These are phyloP conservation scores for Centropyge bicolor DNA, from an alignment of 2,797 vertebrate species.

Conservation along the genomic window DNA sequence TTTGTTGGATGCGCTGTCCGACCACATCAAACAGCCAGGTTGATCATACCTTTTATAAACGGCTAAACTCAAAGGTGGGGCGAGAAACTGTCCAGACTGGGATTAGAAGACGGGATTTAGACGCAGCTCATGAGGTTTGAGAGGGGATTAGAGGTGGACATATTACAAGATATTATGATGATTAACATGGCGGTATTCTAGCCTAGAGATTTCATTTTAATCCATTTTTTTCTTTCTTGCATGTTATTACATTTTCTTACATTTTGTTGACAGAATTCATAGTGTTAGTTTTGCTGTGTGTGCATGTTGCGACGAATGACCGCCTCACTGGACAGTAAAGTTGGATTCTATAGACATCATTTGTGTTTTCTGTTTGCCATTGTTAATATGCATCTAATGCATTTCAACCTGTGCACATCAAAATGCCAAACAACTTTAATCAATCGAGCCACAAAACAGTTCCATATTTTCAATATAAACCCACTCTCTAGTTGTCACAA, in stretches of 20 bases:
- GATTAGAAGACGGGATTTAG: slow-evolving; percentile 31
- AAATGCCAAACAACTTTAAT: not conserved
- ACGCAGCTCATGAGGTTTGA: slow-evolving; percentile 26
- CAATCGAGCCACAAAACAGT: not conserved
- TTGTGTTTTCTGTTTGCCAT: too few species aligned
- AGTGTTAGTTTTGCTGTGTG: not conserved
- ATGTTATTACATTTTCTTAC: not conserved
- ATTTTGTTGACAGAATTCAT: not conserved
- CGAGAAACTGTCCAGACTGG: slow-evolving; percentile 2
- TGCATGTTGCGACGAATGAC: not conserved
- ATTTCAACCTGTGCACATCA: not conserved
- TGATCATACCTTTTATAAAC: slow-evolving; percentile 23
- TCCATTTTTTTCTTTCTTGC: not conserved
- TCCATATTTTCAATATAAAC: not conserved
- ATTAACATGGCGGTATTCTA: not conserved
- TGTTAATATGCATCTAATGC: not conserved
- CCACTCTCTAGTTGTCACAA: not conserved
- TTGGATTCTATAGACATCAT: not conserved
- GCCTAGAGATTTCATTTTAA: not conserved
- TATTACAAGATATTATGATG: not conserved
- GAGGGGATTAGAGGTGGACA: slow-evolving; percentile 15
- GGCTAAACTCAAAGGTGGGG: slow-evolving; percentile 36
- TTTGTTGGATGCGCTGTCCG: slow-evolving; percentile 14
- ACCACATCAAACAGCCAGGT: slow-evolving; percentile 26
- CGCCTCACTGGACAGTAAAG: not conserved